Evolutionary conservation across 1,140 invertebrate species (phyloP).

Genomic region (Pseudomyrmex flavicornis): DNA sequence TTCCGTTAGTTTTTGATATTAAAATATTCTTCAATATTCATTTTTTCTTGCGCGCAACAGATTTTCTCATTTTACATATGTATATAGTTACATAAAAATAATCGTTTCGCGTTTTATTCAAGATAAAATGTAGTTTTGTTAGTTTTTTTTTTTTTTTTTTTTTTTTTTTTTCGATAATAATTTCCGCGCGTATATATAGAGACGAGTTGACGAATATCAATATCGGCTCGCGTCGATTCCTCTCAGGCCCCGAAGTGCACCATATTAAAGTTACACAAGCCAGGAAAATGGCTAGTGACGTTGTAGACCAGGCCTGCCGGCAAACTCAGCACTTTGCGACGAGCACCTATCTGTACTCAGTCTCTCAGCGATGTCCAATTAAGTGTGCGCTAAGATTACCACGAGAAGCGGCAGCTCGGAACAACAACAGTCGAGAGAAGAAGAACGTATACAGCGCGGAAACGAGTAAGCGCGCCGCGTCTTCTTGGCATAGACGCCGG

Average conservation of each 20-base stretch:
- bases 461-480: constrained; percentile 25
- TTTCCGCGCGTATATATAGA: constrained; percentile 3
- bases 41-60: too few relatives aligned
- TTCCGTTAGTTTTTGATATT: too few relatives aligned
- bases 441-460: background rate
- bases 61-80: too few relatives aligned
- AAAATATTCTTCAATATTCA: too few relatives aligned
- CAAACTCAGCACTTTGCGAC: constrained; percentile 62
- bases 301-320: background rate
- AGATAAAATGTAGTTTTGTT: background rate
- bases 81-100: too few relatives aligned
- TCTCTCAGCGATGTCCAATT: constrained; percentile 66
- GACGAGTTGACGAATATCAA: constrained; percentile 38
- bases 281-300: constrained; percentile 52
- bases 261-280: constrained; percentile 28
- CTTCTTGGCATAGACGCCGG: constrained; percentile 6
- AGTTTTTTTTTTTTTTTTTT: too few relatives aligned
- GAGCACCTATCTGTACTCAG: constrained; percentile 56
- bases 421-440: background rate
- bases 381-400: constrained; percentile 55
- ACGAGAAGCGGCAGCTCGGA: constrained; percentile 20
- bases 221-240: constrained; percentile 44
- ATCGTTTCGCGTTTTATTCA: background rate
- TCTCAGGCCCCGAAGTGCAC: background rate
- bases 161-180: too few relatives aligned